These are phyloP conservation scores for Chlorocebus sabaeus DNA, from an alignment of 2,113 vertebrate genomes.

Conservation along the genomic window DNA sequence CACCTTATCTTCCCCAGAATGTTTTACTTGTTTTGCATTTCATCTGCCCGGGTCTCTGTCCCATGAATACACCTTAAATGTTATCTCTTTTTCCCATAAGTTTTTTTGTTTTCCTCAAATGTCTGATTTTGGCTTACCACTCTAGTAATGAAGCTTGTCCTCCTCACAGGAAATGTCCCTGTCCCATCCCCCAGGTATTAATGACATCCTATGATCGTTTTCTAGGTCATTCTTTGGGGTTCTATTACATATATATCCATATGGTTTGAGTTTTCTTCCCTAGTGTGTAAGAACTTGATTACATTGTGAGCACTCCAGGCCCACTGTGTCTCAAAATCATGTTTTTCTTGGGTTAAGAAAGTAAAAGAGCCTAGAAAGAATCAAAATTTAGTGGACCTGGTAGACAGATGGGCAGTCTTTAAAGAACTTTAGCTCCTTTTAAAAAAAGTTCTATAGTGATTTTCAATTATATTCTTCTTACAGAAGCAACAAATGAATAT, in stretches of 20 bases:
- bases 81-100: background rate
- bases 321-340: background rate
- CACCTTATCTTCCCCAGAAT: background rate
- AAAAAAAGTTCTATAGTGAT: background rate
- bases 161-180: background rate
- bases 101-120: background rate
- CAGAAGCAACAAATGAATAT: background rate
- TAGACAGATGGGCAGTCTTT: background rate
- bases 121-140: background rate
- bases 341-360: background rate
- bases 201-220: background rate
- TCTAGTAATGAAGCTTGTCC: background rate
- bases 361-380: background rate
- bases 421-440: background rate
- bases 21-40: background rate
- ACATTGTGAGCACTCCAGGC: background rate
- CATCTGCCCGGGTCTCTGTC: background rate
- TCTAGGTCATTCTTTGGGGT: background rate
- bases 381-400: background rate
- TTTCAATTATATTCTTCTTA: background rate
- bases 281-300: background rate
- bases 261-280: background rate
- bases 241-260: background rate
- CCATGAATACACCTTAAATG: background rate
- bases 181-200: background rate